Conservation (phyloP, 2,797 vertebrate genomes). For the Mallotus villosus region DNA sequence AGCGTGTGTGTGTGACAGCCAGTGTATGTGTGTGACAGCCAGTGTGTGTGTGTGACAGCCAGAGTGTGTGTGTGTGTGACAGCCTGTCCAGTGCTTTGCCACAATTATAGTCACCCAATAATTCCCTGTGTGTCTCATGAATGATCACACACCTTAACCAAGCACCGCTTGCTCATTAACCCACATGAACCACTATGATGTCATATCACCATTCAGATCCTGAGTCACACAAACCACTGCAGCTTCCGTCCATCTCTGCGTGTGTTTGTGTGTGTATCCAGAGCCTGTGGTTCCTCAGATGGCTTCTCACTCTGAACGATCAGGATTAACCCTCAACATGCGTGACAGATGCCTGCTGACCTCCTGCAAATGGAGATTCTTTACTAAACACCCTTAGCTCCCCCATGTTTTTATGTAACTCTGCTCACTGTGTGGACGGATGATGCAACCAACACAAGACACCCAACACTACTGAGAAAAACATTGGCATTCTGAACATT, state of each 20-base stretch:
- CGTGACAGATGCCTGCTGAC: background rate
- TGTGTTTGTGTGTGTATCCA: background rate
- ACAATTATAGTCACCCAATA: too few species aligned
- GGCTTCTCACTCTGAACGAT: background rate
- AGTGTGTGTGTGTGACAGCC: slow-evolving; percentile 18
- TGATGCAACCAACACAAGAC: slow-evolving; percentile 34
- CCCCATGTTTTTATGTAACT: slow-evolving; percentile 46
- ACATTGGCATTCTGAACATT: slow-evolving; percentile 5
- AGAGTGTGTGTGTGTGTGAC: slow-evolving; percentile 14
- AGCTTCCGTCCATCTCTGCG: background rate
- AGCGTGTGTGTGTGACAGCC: slow-evolving; percentile 17
- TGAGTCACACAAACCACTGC: too few species aligned
- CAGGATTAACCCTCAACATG: background rate
- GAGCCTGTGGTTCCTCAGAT: background rate
- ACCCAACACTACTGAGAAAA: slow-evolving; percentile 22
- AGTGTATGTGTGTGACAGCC: slow-evolving; percentile 14
- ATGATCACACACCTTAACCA: too few species aligned
- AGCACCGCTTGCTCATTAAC: too few species aligned
- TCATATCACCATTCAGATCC: too few species aligned
- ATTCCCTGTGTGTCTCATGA: too few species aligned
- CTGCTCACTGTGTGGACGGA: slow-evolving; percentile 29
- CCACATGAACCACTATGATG: too few species aligned
- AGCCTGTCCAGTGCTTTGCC: too few species aligned
- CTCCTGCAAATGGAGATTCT: background rate
- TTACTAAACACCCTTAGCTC: slow-evolving; percentile 25